phyloP scores from a whole-genome alignment of 2,797 vertebrate species.

The Bradypodion ventrale region DNA sequence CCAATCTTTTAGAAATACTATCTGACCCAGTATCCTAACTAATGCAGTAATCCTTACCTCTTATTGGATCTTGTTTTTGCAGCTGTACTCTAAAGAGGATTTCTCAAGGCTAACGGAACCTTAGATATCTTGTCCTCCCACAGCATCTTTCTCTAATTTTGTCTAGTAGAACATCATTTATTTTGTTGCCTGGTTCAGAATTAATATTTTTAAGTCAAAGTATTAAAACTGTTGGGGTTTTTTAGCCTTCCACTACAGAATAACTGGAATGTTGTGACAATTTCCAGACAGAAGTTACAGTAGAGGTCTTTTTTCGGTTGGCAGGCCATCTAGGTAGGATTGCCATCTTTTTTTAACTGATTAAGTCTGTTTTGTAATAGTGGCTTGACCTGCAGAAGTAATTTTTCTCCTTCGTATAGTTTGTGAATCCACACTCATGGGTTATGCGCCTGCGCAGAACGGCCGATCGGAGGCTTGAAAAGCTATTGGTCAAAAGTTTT shows the following conservation, averaged over 20 bases:
- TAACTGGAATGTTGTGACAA: not conserved
- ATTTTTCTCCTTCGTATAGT: too few relatives aligned
- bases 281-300: too few relatives aligned
- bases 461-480: too few relatives aligned
- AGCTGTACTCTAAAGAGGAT: conserved; percentile 15
- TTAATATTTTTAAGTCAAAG: not conserved
- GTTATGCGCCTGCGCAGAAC: too few relatives aligned
- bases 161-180: not conserved
- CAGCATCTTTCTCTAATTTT: not conserved
- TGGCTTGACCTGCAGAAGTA: not conserved
- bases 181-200: not conserved
- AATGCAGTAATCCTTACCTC: conserved; percentile 8
- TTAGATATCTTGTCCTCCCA: not conserved
- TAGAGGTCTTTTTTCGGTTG: too few relatives aligned
- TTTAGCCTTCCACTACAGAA: not conserved
- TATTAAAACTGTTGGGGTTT: not conserved
- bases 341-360: not conserved
- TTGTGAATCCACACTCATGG: too few relatives aligned
- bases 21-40: conserved; percentile 24
- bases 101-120: conserved; percentile 37
- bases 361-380: not conserved
- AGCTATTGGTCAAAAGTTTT: too few relatives aligned
- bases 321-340: not conserved
- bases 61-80: not conserved
- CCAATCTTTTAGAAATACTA: conserved; percentile 4